Percentiles rank a stretch among this genome's conserved stretches.
phyloP scores from a whole-genome alignment of 2,113 vertebrate species.

The Calypte anna region DNA sequence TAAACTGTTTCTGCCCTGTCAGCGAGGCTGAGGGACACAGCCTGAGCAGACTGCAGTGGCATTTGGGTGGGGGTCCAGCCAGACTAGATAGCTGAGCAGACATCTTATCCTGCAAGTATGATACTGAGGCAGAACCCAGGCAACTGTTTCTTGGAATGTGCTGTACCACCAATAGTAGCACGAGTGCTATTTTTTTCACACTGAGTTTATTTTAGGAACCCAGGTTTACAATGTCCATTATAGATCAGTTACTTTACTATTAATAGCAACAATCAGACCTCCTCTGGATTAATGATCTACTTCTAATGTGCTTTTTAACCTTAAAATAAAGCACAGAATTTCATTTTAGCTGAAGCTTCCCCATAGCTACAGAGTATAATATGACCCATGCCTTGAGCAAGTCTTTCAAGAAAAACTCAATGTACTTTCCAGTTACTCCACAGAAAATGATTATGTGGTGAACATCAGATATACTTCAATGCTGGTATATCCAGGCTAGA shows the following conservation, averaged over 20 bases:
- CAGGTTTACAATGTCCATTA: background rate
- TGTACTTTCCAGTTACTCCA: background rate
- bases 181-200: background rate
- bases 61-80: fast-evolving
- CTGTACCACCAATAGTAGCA: background rate
- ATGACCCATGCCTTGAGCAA: constrained; percentile 31
- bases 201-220: constrained; percentile 36
- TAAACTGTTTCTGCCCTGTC: background rate
- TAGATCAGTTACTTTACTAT: constrained; percentile 46
- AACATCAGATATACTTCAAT: background rate
- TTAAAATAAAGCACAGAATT: constrained; percentile 29
- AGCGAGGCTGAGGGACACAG: background rate
- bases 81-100: background rate
- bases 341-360: constrained; percentile 28
- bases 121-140: background rate
- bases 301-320: constrained; percentile 46
- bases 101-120: background rate
- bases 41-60: background rate
- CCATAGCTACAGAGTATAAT: background rate
- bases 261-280: constrained; percentile 28
- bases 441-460: background rate
- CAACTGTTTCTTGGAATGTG: background rate
- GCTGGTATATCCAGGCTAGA: background rate
- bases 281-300: constrained; percentile 51
- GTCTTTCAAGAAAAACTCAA: background rate